These are phyloP conservation scores for Thelaira solivaga DNA, from an alignment of 2,888 invertebrate species.

Conservation along the genomic window DNA sequence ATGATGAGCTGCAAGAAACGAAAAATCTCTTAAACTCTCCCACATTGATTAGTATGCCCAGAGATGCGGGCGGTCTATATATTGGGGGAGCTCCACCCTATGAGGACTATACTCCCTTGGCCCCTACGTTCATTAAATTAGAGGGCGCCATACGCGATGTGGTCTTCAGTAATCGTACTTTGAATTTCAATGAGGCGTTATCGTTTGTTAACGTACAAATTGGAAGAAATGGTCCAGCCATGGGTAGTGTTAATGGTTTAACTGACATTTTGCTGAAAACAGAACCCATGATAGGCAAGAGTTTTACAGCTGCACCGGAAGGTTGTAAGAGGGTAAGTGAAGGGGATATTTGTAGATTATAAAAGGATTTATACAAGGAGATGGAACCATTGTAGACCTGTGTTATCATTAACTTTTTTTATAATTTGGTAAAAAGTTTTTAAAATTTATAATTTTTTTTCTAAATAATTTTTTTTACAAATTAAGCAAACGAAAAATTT, in stretches of 20 bases:
- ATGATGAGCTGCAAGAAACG: constrained; percentile 82
- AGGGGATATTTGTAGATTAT: neutral
- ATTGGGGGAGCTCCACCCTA: constrained; percentile 85
- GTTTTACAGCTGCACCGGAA: constrained; percentile 77
- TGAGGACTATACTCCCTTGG: constrained; percentile 79
- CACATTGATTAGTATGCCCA: constrained; percentile 79
- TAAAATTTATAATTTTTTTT: too few species aligned
- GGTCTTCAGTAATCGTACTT: constrained; percentile 85
- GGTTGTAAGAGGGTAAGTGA: constrained; percentile 80
- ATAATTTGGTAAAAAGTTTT: too few species aligned
- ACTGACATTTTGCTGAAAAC: constrained; percentile 78
- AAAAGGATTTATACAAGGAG: neutral
- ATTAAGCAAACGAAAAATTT: too few species aligned
- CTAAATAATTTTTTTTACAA: too few species aligned
- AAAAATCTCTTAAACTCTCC: constrained; percentile 80
- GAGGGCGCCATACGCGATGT: constrained; percentile 90
- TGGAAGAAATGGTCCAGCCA: constrained; percentile 80
- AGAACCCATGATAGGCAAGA: constrained; percentile 77
- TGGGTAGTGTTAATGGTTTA: constrained; percentile 77
- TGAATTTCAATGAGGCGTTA: constrained; percentile 82
- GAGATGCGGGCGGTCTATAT: constrained; percentile 82
- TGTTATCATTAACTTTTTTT: too few species aligned
- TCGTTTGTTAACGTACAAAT: constrained; percentile 83
- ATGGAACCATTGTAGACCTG: too few species aligned
- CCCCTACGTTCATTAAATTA: constrained; percentile 80